A percentile compares a stretch with the other conserved stretches of the same genome.
phyloP scores from a whole-genome alignment of 2,797 vertebrate species.

The Artibeus jamaicensis region DNA sequence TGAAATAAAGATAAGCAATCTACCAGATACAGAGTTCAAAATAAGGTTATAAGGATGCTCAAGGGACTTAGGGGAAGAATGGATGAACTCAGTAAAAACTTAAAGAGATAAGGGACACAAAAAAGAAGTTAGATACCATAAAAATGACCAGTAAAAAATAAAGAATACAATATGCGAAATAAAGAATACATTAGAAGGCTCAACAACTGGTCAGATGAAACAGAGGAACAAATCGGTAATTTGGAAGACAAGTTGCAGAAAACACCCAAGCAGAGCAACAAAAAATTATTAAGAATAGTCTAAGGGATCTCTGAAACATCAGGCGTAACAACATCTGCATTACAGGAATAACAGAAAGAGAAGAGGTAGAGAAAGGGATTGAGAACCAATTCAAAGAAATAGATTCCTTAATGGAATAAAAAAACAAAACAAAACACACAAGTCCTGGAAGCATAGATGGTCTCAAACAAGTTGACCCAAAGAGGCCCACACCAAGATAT shows the following conservation, averaged over 20 bases:
- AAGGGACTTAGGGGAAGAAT: neutral
- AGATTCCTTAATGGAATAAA: neutral
- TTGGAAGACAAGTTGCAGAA: neutral
- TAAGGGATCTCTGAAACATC: neutral
- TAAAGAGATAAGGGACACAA: neutral
- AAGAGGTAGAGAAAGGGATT: neutral
- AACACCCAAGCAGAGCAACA: neutral
- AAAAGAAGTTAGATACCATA: neutral
- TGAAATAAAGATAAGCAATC: neutral
- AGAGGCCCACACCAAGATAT: neutral
- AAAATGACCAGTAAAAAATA: neutral
- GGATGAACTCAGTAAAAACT: neutral
- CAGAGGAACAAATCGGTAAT: neutral
- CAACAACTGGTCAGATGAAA: neutral
- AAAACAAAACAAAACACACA: neutral
- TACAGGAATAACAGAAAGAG: neutral
- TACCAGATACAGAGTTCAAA: neutral
- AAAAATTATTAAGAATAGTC: neutral
- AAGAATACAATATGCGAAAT: neutral
- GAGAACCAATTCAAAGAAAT: neutral
- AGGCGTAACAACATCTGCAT: neutral
- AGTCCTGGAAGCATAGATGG: neutral
- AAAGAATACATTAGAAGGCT: neutral
- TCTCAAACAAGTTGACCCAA: neutral
- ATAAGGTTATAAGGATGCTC: neutral